phyloP scores from a whole-genome alignment of 2,113 vertebrate genomes.

The Engraulis encrasicolus region DNA sequence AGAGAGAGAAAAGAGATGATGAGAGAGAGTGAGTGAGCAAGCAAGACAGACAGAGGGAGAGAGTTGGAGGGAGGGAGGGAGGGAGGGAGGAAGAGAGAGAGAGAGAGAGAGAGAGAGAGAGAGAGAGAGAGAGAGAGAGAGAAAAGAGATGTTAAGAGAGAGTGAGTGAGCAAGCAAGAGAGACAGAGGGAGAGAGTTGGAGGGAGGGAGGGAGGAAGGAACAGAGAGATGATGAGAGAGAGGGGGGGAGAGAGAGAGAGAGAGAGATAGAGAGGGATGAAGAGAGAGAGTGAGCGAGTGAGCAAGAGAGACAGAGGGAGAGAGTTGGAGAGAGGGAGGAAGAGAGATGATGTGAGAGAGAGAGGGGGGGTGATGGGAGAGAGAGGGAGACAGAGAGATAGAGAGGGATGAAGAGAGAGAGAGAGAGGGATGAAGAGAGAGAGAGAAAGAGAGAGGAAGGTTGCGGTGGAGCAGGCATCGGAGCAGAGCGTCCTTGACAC shows the following conservation, averaged over 20 bases:
- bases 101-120: constrained; percentile 32
- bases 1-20: too few relatives aligned
- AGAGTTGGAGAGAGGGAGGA: too few relatives aligned
- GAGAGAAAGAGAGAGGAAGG: constrained; percentile 21
- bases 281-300: constrained; percentile 21
- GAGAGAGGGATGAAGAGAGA: background rate
- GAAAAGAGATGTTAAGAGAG: constrained; percentile 14
- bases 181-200: too few relatives aligned
- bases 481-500: constrained; percentile 88
- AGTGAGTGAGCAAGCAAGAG: constrained; percentile 21
- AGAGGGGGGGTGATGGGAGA: constrained; percentile 9
- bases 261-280: constrained; percentile 22
- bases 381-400: constrained; percentile 60
- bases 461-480: constrained; percentile 50
- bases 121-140: constrained; percentile 31
- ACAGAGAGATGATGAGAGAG: constrained; percentile 65
- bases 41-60: background rate
- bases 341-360: constrained; percentile 33
- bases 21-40: too few relatives aligned
- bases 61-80: constrained; percentile 7
- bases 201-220: constrained; percentile 61
- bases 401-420: constrained; percentile 65
- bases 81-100: constrained; percentile 2
- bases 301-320: constrained; percentile 33
- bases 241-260: background rate